Evolutionary conservation across 2,113 vertebrate species (phyloP), one percentile per base, ranked within the genome.

Genomic region (Empidonax traillii): DNA sequence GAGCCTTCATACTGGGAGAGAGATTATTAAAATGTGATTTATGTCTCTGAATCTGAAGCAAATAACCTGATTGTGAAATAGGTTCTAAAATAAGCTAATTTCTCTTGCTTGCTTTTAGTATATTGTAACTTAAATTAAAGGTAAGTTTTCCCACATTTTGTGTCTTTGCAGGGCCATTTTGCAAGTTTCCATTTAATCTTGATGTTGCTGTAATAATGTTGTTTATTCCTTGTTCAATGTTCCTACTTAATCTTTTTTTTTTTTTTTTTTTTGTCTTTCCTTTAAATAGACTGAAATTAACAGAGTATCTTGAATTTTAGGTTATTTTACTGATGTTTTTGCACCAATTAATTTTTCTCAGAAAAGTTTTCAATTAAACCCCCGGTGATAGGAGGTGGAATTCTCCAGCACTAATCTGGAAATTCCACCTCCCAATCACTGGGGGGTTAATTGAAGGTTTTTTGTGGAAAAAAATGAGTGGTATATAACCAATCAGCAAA

Each of bases 1-100:
- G 92, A 96, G 87, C 91, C 71, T 96, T 97, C 96, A 97, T 83
- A 93, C 92, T 96, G 94, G 44, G 88, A 90, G 61, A 95, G 85
- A 97, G 85, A 97, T 97, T 98, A 98, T 97, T 98, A 97, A 97
- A 96, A 96, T 85, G 68, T 87, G 82, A 95, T 95, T 96, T 90
- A 96, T 81, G 73, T 93, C 88, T 97, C 86, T 71, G 92, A 97
- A 83, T 92, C 81, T 94, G 96, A 94, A 95, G 56, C 94, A 95
- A 97, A 96, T 95, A 93, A 93, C 9, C 82, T 94, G 90, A 97
- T 97, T 97, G 73, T 92, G 68, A 92, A 96, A 95, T 35, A 95
- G 67, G 90, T 97, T 87, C 66, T 94, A 93, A 95, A 91, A 93
- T 65, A 95, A 93, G 66, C 65, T 97, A 95, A 97, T 98, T 97